Base-by-base conservation (phyloP, 1,140 invertebrate species). In the Penaeus chinensis region DNA sequence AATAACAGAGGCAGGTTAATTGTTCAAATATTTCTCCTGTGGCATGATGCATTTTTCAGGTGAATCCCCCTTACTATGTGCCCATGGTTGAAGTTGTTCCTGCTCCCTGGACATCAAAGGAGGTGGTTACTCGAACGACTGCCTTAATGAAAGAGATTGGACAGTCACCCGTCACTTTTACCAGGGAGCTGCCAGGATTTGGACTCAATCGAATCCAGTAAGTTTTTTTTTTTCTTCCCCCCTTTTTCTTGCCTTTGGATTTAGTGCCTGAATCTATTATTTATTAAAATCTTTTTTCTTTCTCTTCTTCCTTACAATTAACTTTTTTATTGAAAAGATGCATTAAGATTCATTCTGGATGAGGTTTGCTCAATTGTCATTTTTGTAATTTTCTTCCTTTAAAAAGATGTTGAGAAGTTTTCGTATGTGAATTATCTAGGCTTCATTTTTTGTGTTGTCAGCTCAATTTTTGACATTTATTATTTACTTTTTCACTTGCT, bases 51-150 rank as follows among this genome's bases (percentile, higher is more conserved):
- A 7, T 87, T 82, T 71, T 82, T 11, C 87, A 96, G 95, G 94
- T 99, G 1, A 99, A 99, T 93, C 98, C 98, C 74, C 98, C 98
- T 0, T 99, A 99, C 91, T 99, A 98, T 92, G 95, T 98, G 16
- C 97, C 97, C 0, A 92, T 99, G 60, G 96, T 99, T 2, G 98
- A 99, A 93, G 94, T 99, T 65, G 96, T 99, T 3, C 98, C 98
- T 3, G 96, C 97, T 0, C 96, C 97, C 8, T 98, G 96, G 96
- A 94, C 94, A 3, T 37, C 60, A 62, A 93, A 94, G 0, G 94
- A 95, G 78, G 94, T 97, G 11, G 92, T 95, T 2, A 91, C 92
- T 61, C 95, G 94, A 91, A 95, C 96, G 0, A 94, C 95, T 82
- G 93, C 93, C 62, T 94, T 99, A 2, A 96, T 99, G 96, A 93